Evolutionary conservation across 2,888 invertebrate genomes (phyloP), one percentile per base, ranked within the genome.

Genomic region (Ophion obscuratus): DNA sequence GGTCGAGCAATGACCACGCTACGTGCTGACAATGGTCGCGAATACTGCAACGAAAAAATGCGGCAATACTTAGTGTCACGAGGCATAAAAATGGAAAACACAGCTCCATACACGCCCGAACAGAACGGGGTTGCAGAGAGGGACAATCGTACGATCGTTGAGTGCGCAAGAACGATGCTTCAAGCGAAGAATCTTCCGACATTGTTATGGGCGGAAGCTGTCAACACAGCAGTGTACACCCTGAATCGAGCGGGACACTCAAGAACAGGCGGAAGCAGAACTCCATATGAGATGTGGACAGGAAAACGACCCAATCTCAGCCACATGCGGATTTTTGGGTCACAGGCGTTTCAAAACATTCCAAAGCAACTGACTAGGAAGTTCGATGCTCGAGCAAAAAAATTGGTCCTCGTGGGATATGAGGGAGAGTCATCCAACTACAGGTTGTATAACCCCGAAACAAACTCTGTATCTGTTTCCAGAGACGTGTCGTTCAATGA

Each of bases 141-240:
- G 1, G 86, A 88, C n/a, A 89, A 87, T 62, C 64, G 88, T 0
- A 88, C 85, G 9, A 74, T 89, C 1, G 59, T 84, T 2, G 88
- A 89, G 40, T 74, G 82, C 9, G 87, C 88, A 11, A 44, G 85
- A 0, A 84, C 88, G 1, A 81, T 88, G 71, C 31, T 88, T 0
- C 27, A 27, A 11, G 88, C 80, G 11, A 84, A 84, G 36, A 53
- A 59, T 7, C 66, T 87, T 17, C 78, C 85, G 10, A 24, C 68
- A 24, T 64, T 47, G 1, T 44, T 88, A 17, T 89, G 88, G 88
- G 89, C 86, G 1, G 87, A 89, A 70, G 88, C 87, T 31, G 81
- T 85, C 0, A 66, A 66, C n/a, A 47, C 64, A 1, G 87, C 82
- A 7, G 81, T 87, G 0, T 81, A 70, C 27, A 62, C 82, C 2